Percentiles rank a stretch among this genome's conserved stretches.
phyloP scores from a whole-genome alignment of 1,140 invertebrate genomes.

The Asbolus verrucosus region DNA sequence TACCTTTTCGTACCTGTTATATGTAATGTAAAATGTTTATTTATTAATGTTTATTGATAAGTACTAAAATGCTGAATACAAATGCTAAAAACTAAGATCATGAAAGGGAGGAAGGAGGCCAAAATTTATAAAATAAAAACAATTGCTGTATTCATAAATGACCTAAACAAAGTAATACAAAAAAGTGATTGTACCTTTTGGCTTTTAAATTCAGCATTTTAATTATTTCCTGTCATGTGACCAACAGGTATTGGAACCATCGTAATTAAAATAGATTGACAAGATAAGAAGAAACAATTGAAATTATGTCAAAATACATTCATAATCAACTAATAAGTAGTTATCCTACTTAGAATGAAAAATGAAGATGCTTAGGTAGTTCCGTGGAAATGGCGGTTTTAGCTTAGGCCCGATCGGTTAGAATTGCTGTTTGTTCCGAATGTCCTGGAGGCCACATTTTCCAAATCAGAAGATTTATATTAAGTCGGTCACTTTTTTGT shows the following conservation, averaged over 20 bases:
- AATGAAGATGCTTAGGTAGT: conserved; percentile 34
- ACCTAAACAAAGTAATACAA: not conserved
- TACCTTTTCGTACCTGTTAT: too few species aligned
- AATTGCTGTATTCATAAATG: too few species aligned
- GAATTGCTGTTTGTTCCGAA: conserved; percentile 5
- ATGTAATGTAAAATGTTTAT: too few species aligned
- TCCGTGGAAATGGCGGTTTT: conserved; percentile 29
- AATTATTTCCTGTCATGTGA: not conserved
- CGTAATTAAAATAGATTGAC: conserved; percentile 13
- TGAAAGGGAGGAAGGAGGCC: too few species aligned
- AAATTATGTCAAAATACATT: not conserved
- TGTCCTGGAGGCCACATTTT: conserved; percentile 9
- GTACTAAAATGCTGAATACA: too few species aligned
- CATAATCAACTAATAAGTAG: conserved; percentile 7
- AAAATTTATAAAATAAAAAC: too few species aligned
- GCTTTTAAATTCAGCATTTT: not conserved
- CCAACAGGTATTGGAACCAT: conserved; percentile 21
- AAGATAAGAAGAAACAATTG: conserved; percentile 17
- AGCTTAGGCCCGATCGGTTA: conserved; percentile 33
- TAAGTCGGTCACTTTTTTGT: conserved; percentile 5
- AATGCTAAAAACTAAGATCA: too few species aligned
- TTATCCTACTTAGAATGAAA: not conserved
- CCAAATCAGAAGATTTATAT: conserved; percentile 4
- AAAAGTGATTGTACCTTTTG: conserved; percentile 2
- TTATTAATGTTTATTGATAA: too few species aligned